phyloP scores from a whole-genome alignment of 2,888 invertebrate species.

The Drosophila atroscutellata region DNA sequence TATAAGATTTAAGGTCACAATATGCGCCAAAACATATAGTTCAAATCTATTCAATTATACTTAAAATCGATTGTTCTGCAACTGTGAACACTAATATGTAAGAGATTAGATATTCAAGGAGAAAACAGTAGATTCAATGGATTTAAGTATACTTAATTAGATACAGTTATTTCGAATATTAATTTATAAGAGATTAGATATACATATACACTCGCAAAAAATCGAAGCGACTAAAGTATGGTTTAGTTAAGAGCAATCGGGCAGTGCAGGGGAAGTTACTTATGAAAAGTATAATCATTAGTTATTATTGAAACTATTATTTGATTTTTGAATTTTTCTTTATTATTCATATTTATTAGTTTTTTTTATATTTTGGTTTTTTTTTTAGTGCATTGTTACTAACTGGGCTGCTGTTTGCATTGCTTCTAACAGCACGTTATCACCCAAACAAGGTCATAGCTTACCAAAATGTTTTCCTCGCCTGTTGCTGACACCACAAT shows the following conservation, averaged over 20 bases:
- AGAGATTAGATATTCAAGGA: background rate
- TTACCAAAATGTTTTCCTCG: conserved; percentile 35
- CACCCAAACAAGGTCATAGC: conserved; percentile 65
- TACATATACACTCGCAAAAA: background rate
- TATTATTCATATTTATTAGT: background rate
- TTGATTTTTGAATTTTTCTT: background rate
- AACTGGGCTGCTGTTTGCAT: background rate
- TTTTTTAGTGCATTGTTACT: background rate
- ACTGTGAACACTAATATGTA: background rate
- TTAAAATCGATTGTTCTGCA: background rate
- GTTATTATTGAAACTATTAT: background rate
- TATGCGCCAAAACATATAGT: background rate
- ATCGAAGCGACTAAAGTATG: background rate
- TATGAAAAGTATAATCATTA: background rate
- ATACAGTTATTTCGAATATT: background rate
- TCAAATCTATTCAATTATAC: background rate
- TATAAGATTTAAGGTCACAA: background rate
- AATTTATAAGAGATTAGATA: background rate
- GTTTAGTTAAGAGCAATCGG: background rate
- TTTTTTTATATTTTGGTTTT: background rate
- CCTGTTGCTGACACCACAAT: conserved; percentile 55
- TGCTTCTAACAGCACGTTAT: conserved; percentile 28
- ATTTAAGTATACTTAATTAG: background rate
- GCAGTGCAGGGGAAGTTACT: background rate
- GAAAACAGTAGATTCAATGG: background rate